phyloP scores from a whole-genome alignment of 1,140 invertebrate genomes.

The Nomia melanderi region DNA sequence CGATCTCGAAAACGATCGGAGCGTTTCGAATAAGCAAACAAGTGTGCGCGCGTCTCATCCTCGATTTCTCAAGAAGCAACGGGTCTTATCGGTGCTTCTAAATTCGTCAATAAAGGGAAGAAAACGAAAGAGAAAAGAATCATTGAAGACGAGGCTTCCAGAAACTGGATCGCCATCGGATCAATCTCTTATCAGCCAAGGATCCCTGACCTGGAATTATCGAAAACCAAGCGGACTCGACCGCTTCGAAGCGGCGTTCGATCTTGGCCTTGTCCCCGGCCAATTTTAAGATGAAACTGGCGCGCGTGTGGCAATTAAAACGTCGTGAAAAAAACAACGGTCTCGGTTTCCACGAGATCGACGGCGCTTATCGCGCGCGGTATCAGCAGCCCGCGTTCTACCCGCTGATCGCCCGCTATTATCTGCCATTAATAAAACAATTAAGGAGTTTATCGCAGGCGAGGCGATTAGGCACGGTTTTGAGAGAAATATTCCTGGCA shows the following conservation, averaged over 20 bases:
- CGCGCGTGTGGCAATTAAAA: too few species aligned
- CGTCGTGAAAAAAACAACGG: too few species aligned
- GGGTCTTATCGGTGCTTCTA: background rate
- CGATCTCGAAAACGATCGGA: too few species aligned
- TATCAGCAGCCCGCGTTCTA: too few species aligned
- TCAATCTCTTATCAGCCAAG: background rate
- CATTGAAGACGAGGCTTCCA: background rate
- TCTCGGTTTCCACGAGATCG: too few species aligned
- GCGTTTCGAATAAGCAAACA: too few species aligned
- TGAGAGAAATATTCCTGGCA: background rate
- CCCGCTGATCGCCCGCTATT: background rate
- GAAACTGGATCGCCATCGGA: background rate
- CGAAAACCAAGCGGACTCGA: background rate
- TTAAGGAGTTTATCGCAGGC: conserved; percentile 1
- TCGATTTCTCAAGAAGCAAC: background rate
- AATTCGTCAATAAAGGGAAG: background rate
- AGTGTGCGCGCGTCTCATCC: too few species aligned
- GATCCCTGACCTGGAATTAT: background rate
- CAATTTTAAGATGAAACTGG: too few species aligned
- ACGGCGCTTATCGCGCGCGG: too few species aligned
- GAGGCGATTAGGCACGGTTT: background rate
- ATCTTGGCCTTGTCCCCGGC: background rate
- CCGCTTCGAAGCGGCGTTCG: background rate
- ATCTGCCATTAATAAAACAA: background rate
- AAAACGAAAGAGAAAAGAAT: background rate